Percentiles rank a stretch among this genome's conserved stretches.
Conservation (phyloP, 2,797 vertebrate genomes). For the Ammospiza maritima region DNA sequence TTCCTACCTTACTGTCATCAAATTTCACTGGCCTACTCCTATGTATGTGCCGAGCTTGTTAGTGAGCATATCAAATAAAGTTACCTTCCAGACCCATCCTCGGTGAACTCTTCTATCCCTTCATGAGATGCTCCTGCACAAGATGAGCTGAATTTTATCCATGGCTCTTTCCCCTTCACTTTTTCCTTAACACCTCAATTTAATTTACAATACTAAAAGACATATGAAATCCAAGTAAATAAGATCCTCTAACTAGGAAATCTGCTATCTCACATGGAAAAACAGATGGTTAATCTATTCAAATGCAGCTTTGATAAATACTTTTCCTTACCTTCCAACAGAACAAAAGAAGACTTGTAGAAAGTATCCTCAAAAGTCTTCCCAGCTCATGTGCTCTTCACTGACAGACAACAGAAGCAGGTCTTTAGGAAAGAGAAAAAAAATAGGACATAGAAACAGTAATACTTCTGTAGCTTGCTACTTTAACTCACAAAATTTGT, state of each 20-base stretch:
- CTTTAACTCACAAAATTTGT: neutral
- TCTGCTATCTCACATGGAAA: neutral
- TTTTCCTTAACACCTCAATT: neutral
- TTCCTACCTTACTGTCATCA: neutral
- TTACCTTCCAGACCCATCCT: neutral
- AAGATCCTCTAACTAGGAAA: neutral
- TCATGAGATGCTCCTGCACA: neutral
- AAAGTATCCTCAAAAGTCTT: neutral
- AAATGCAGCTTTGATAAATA: neutral
- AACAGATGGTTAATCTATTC: neutral
- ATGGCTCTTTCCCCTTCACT: neutral
- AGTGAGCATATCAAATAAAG: neutral
- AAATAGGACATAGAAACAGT: neutral
- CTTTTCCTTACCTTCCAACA: neutral
- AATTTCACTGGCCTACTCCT: neutral
- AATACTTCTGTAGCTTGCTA: neutral
- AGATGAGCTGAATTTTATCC: neutral
- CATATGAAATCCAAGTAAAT: neutral
- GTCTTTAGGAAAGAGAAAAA: neutral
- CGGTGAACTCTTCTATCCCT: neutral
- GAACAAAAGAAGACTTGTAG: neutral
- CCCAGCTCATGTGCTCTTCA: neutral
- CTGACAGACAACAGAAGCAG: neutral
- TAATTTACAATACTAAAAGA: neutral
- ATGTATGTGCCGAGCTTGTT: neutral